These are phyloP conservation scores for Pentalonia nigronervosa DNA, from an alignment of 1,140 invertebrate genomes.

Conservation along the genomic window DNA sequence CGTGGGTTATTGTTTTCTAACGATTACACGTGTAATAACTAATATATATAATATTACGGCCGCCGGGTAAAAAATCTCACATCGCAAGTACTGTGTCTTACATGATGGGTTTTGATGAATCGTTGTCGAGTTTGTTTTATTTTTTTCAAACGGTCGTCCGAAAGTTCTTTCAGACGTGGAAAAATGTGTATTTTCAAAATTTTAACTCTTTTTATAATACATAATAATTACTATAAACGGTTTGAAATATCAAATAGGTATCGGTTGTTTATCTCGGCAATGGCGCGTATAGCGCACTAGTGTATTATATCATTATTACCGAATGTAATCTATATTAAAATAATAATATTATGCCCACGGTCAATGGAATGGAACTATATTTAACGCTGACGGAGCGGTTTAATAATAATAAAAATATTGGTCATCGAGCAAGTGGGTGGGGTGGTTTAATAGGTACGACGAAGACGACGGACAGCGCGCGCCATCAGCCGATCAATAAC, in stretches of 20 bases:
- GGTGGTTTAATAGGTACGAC: background rate
- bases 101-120: background rate
- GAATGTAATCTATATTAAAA: background rate
- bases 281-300: background rate
- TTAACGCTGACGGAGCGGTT: background rate
- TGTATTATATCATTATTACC: background rate
- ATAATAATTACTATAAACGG: background rate
- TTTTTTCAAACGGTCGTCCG: background rate
- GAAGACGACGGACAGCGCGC: background rate
- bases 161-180: background rate
- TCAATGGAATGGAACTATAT: slow-evolving; percentile 35
- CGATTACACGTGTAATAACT: background rate
- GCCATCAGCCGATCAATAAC: background rate
- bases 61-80: background rate
- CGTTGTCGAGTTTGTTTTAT: background rate
- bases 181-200: background rate
- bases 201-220: background rate
- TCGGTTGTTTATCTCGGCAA: background rate
- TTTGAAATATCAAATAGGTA: too few relatives aligned
- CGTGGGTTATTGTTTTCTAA: background rate
- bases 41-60: background rate
- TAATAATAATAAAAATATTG: background rate
- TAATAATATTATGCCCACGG: background rate
- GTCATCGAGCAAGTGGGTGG: background rate
- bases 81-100: background rate